A percentile compares a stretch with the other conserved stretches of the same genome.
Conservation (phyloP, 2,888 invertebrate species). For the Galerucella nymphaeae region DNA sequence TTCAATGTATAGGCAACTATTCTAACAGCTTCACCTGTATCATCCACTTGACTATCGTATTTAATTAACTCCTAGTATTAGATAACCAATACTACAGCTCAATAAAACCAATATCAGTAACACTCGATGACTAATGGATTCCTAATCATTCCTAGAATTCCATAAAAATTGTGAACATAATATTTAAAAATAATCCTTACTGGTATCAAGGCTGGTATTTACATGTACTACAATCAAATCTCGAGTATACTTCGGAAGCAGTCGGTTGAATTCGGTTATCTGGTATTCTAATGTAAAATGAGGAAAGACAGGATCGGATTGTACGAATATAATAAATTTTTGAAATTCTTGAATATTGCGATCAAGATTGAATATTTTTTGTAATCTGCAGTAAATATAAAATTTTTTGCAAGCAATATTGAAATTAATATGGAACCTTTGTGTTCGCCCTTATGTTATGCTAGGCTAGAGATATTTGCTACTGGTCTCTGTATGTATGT, state of each 20-base stretch:
- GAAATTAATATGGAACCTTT: too few relatives aligned
- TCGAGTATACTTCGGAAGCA: slow-evolving; percentile 6
- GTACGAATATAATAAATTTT: not conserved
- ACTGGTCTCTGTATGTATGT: too few relatives aligned
- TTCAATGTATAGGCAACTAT: slow-evolving; percentile 6
- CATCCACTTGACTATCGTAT: slow-evolving; percentile 6
- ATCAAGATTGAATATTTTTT: too few relatives aligned
- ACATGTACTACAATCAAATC: not conserved
- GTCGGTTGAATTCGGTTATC: slow-evolving; percentile 7
- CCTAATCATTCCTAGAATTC: not conserved
- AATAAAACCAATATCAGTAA: not conserved
- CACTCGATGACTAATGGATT: not conserved
- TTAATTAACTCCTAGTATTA: slow-evolving; percentile 7
- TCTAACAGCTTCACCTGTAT: too few relatives aligned
- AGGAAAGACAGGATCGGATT: not conserved
- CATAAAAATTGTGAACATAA: not conserved
- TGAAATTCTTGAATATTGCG: not conserved
- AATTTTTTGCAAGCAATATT: too few relatives aligned
- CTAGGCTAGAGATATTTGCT: too few relatives aligned
- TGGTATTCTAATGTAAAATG: slow-evolving; percentile 11
- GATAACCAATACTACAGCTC: slow-evolving; percentile 8
- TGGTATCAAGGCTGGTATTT: too few relatives aligned
- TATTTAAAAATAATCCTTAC: slow-evolving; percentile 3
- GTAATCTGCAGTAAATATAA: not conserved
- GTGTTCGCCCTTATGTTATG: too few relatives aligned